Evolutionary conservation across 2,113 vertebrate genomes (phyloP).

Genomic region (Recurvirostra avosetta): DNA sequence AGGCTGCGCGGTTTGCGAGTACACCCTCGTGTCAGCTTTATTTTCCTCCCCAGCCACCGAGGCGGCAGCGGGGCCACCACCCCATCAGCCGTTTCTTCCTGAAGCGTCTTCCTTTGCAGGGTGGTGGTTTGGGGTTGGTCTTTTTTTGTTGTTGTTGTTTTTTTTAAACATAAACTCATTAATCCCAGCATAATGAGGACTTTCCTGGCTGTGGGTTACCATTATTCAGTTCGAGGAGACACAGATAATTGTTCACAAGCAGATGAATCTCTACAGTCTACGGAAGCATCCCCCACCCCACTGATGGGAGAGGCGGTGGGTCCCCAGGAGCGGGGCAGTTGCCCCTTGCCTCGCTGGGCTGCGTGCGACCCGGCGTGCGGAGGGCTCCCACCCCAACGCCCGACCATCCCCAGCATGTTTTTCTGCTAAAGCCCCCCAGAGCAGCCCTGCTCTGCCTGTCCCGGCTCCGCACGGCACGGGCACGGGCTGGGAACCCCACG

Average conservation of each 20-base stretch:
- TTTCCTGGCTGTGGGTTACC: not conserved
- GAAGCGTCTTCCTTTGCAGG: not conserved
- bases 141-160: not conserved
- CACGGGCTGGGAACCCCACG: accelerated
- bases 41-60: not conserved
- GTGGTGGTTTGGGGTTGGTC: not conserved
- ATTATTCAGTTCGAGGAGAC: not conserved
- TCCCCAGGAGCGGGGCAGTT: not conserved
- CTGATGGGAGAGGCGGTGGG: not conserved
- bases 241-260: not conserved
- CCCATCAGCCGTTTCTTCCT: not conserved
- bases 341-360: not conserved
- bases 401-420: not conserved
- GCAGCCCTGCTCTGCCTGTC: not conserved
- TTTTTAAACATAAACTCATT: not conserved
- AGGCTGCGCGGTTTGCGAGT: not conserved
- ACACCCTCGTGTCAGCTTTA: not conserved
- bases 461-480: accelerated
- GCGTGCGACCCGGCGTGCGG: accelerated
- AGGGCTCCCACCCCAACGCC: not conserved
- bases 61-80: not conserved
- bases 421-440: not conserved
- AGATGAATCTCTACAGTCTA: not conserved
- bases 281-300: not conserved
- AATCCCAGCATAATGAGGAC: not conserved